phyloP scores from a whole-genome alignment of 1,140 invertebrate genomes.

The Babylonia areolata region DNA sequence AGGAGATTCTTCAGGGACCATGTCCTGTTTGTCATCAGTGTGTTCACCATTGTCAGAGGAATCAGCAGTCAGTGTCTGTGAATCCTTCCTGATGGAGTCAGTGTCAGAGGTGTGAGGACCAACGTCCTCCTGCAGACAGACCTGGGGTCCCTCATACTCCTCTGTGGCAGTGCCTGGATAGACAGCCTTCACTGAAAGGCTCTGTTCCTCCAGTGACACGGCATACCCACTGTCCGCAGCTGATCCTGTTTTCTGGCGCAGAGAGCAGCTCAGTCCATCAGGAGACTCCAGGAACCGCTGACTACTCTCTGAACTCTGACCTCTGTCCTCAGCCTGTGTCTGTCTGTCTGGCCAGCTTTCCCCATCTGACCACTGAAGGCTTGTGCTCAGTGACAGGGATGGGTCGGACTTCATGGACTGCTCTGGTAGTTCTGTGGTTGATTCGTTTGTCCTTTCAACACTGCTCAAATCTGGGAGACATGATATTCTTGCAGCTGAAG shows the following conservation, averaged over 20 bases:
- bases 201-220: background rate
- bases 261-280: background rate
- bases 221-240: background rate
- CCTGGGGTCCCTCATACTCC: too few relatives aligned
- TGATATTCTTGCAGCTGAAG: too few relatives aligned
- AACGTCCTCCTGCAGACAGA: too few relatives aligned
- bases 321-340: background rate
- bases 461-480: too few relatives aligned
- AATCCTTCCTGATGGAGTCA: background rate
- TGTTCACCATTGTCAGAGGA: background rate
- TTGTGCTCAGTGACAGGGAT: too few relatives aligned
- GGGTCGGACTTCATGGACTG: too few relatives aligned
- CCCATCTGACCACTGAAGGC: too few relatives aligned
- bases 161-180: too few relatives aligned
- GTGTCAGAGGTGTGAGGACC: background rate
- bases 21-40: background rate
- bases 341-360: background rate
- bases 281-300: constrained; percentile 8
- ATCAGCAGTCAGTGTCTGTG: background rate
- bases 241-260: background rate
- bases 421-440: too few relatives aligned
- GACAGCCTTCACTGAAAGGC: background rate
- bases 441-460: too few relatives aligned
- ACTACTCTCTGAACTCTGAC: background rate
- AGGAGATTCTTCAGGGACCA: background rate